These are phyloP conservation scores for Ferdinandea cuprea DNA, from an alignment of 2,888 invertebrate genomes.

Conservation along the genomic window DNA sequence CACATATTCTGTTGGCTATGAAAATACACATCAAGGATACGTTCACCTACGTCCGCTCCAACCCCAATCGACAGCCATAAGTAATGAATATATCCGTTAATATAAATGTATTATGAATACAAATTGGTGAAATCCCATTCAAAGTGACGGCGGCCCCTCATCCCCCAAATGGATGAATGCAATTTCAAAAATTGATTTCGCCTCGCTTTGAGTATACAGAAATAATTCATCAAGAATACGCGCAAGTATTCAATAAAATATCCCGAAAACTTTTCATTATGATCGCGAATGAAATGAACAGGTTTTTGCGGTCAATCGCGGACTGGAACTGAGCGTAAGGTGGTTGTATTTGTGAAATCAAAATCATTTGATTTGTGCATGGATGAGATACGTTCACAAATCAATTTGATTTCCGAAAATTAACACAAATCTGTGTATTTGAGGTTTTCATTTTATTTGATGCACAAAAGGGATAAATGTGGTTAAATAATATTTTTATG, in stretches of 20 bases:
- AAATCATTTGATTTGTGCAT: conserved; percentile 61
- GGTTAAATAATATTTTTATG: neutral
- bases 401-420: conserved; percentile 53
- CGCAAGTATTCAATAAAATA: conserved; percentile 45
- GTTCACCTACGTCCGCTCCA: neutral
- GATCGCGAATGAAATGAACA: conserved; percentile 39
- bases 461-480: neutral
- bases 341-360: conserved; percentile 43
- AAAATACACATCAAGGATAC: no score
- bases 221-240: conserved; percentile 48
- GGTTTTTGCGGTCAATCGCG: conserved; percentile 67
- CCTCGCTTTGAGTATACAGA: conserved; percentile 43
- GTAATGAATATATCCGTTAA: conserved; percentile 67
- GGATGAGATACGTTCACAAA: conserved; percentile 56
- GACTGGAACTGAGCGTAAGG: conserved; percentile 15
- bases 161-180: conserved; percentile 39
- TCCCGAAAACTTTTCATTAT: conserved; percentile 51
- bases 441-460: neutral
- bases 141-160: conserved; percentile 13
- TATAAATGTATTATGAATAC: conserved; percentile 66
- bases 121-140: conserved; percentile 55
- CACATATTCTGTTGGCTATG: neutral
- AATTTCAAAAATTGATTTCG: conserved; percentile 69
- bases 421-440: conserved; percentile 19
- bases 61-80: conserved; percentile 29